Percentiles rank a stretch among this genome's conserved stretches.
Evolutionary conservation across 2,113 vertebrate species (phyloP).

Genomic region (Corvus moneduloides): DNA sequence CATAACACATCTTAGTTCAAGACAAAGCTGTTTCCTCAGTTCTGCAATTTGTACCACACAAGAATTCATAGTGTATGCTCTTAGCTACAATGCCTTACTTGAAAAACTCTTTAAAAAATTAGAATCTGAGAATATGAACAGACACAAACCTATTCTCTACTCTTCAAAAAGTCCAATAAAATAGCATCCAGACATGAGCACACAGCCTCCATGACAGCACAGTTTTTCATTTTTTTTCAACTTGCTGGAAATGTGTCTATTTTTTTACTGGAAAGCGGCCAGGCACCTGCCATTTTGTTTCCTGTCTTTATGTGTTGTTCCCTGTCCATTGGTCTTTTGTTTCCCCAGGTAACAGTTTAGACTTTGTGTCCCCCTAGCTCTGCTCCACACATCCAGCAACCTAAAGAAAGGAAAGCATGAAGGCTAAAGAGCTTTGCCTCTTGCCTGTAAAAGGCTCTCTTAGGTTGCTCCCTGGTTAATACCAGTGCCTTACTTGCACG

Average conservation of each 20-base stretch:
- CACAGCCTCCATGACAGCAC: not conserved
- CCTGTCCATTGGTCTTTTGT: not conserved
- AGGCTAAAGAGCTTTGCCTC: not conserved
- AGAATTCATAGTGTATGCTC: not conserved
- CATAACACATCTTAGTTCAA: not conserved
- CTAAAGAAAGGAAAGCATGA: not conserved
- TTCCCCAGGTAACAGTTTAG: not conserved
- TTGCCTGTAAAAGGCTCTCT: not conserved
- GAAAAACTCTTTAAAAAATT: not conserved
- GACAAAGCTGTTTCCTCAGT: not conserved
- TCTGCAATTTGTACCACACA: not conserved
- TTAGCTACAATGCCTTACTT: not conserved
- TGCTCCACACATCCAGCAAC: not conserved
- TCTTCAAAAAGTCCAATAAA: not conserved
- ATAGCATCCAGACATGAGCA: not conserved
- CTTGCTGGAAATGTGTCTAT: not conserved
- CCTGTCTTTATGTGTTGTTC: not conserved
- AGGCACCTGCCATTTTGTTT: not conserved
- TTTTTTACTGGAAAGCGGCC: not conserved
- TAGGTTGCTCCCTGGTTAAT: not conserved
- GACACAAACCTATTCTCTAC: not conserved
- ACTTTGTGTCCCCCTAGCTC: not conserved
- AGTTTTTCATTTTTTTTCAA: not conserved
- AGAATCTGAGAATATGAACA: not conserved
- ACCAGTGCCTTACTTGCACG: not conserved